Conservation (phyloP, 2,113 vertebrate species). For the Poeciliopsis prolifica region DNA sequence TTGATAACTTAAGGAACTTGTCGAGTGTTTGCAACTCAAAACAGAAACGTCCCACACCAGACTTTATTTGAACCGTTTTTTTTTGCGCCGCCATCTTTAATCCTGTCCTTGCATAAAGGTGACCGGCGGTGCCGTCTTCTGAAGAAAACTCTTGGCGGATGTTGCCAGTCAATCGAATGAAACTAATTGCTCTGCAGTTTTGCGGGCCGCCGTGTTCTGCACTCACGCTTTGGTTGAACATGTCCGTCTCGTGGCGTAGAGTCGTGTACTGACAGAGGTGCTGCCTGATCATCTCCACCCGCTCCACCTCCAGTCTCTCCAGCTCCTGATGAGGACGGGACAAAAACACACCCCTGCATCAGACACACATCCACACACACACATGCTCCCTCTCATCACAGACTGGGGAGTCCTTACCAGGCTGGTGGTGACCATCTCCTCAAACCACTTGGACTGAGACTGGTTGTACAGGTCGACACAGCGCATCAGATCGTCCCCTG, state of each 20-base stretch:
- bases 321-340: slow-evolving; percentile 84
- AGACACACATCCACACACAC: too few species aligned
- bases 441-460: slow-evolving; percentile 98
- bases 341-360: not conserved
- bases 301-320: slow-evolving; percentile 93
- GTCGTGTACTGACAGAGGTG: slow-evolving; percentile 97
- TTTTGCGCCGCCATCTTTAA: too few species aligned
- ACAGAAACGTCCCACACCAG: too few species aligned
- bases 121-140: too few species aligned
- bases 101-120: too few species aligned
- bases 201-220: not conserved
- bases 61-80: too few species aligned
- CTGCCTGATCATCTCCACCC: slow-evolving; percentile 95
- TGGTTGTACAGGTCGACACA: slow-evolving; percentile 99
- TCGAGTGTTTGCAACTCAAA: too few species aligned
- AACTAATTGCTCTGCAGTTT: too few species aligned
- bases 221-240: slow-evolving; percentile 99
- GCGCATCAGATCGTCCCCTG: slow-evolving; percentile 97
- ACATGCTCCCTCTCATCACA: not conserved
- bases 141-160: too few species aligned
- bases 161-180: too few species aligned
- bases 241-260: slow-evolving; percentile 95
- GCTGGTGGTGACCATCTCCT: slow-evolving; percentile 98
- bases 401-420: slow-evolving; percentile 81
- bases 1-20: too few species aligned